A percentile compares a stretch with the other conserved stretches of the same genome.
phyloP scores from a whole-genome alignment of 2,888 invertebrate genomes.

The Poecilus cupreus region DNA sequence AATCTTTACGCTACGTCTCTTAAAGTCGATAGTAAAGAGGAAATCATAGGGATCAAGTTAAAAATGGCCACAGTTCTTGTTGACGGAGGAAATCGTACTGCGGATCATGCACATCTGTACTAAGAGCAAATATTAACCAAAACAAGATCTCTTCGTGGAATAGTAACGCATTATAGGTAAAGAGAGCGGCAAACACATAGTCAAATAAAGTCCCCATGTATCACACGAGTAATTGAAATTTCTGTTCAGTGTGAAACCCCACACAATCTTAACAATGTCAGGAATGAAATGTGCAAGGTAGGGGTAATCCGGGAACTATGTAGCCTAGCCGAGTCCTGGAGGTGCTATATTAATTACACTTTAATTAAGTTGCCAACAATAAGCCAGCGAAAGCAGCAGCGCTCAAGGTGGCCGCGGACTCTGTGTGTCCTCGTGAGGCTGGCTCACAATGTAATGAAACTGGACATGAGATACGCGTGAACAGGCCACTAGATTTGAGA shows the following conservation, averaged over 20 bases:
- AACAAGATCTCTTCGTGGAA: too few relatives aligned
- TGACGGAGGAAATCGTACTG: too few relatives aligned
- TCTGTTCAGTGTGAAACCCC: neutral
- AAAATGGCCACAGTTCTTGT: too few relatives aligned
- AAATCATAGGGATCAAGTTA: too few relatives aligned
- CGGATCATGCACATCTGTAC: too few relatives aligned
- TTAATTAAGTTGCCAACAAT: conserved; percentile 55
- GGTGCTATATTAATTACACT: conserved; percentile 52
- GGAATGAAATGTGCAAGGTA: conserved; percentile 51
- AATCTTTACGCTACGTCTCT: too few relatives aligned
- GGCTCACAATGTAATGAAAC: conserved; percentile 24
- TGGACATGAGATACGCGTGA: conserved; percentile 18
- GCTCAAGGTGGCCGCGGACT: conserved; percentile 22
- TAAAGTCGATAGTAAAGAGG: too few relatives aligned
- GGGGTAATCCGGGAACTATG: conserved; percentile 41
- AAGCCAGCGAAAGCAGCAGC: conserved; percentile 31
- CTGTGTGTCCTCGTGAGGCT: neutral
- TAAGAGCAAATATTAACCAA: too few relatives aligned
- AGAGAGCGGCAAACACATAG: neutral
- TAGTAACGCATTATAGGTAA: too few relatives aligned
- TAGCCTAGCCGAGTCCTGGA: conserved; percentile 22
- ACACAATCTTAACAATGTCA: conserved; percentile 47
- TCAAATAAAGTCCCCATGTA: conserved; percentile 27
- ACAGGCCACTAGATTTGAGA: neutral
- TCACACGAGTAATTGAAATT: conserved; percentile 49